These are phyloP conservation scores for Drosophila varians DNA, from an alignment of 1,140 invertebrate species.

Conservation along the genomic window DNA sequence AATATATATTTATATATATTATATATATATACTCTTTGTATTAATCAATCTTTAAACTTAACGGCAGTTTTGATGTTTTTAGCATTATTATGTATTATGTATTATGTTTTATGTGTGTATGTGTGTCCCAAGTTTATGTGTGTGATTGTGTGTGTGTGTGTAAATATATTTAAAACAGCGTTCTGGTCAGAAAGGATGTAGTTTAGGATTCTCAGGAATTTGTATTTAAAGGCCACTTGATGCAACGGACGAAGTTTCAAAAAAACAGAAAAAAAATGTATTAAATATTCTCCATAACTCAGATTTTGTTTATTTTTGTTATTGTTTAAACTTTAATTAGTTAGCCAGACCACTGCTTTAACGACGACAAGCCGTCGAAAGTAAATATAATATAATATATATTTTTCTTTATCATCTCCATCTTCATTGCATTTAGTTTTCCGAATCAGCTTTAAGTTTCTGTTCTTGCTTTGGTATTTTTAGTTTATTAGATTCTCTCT, in stretches of 20 bases:
- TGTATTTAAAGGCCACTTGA: background rate
- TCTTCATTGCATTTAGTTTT: slow-evolving; percentile 31
- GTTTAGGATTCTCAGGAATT: background rate
- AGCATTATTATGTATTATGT: slow-evolving; percentile 62
- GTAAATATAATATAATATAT: background rate
- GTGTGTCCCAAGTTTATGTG: slow-evolving; percentile 36
- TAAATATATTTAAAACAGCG: slow-evolving; percentile 27
- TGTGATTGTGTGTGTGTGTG: slow-evolving; percentile 34
- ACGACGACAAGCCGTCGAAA: slow-evolving; percentile 28
- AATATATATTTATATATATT: slow-evolving; percentile 39
- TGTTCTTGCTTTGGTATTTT: slow-evolving; percentile 20
- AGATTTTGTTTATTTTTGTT: background rate
- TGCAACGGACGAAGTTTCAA: background rate
- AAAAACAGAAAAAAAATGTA: no score
- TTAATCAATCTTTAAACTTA: slow-evolving; percentile 79
- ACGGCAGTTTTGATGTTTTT: slow-evolving; percentile 81
- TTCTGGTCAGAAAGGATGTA: slow-evolving; percentile 1
- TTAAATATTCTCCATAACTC: background rate
- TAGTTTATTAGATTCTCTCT: slow-evolving; percentile 9
- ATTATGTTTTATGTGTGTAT: no score
- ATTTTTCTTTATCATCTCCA: slow-evolving; percentile 7
- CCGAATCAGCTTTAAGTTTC: slow-evolving; percentile 23
- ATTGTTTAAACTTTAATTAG: background rate
- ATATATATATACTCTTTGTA: slow-evolving; percentile 64
- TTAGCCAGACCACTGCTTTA: slow-evolving; percentile 34